Conservation (phyloP, 2,113 vertebrate species). For the Polypterus bichir region DNA sequence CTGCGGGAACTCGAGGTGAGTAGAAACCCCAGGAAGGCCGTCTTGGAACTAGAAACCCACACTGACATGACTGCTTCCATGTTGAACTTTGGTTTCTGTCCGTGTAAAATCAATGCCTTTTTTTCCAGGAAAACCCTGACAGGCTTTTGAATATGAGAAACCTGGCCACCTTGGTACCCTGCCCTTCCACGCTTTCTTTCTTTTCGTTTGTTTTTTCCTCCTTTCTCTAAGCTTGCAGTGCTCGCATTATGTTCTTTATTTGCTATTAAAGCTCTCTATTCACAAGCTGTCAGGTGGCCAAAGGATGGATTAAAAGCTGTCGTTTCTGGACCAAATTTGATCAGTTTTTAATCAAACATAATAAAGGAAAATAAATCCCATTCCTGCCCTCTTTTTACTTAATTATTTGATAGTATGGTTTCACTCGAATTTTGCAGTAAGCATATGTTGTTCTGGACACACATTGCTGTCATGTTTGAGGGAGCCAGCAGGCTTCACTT, state of each 20-base stretch:
- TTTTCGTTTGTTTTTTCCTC: conserved; percentile 37
- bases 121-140: conserved; percentile 76
- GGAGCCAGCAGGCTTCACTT: too few species aligned
- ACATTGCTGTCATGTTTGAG: too few species aligned
- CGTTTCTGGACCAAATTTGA: too few species aligned
- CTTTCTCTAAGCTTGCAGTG: conserved; percentile 25
- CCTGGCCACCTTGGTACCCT: conserved; percentile 75
- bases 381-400: too few species aligned
- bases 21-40: not conserved
- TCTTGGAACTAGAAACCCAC: too few species aligned
- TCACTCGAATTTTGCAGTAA: too few species aligned
- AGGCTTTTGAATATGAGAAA: conserved; percentile 81
- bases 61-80: not conserved
- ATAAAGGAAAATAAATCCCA: too few species aligned
- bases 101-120: conserved; percentile 33
- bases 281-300: conserved; percentile 6
- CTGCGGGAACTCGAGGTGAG: conserved; percentile 92
- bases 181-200: conserved; percentile 44
- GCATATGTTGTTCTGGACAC: too few species aligned
- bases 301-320: too few species aligned
- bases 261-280: conserved; percentile 20
- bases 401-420: too few species aligned
- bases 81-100: conserved; percentile 8
- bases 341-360: too few species aligned
- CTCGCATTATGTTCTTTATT: conserved; percentile 23